A percentile compares a stretch with the other conserved stretches of the same genome.
phyloP scores from a whole-genome alignment of 2,113 vertebrate species.

The mouse (Mus musculus) region DNA sequence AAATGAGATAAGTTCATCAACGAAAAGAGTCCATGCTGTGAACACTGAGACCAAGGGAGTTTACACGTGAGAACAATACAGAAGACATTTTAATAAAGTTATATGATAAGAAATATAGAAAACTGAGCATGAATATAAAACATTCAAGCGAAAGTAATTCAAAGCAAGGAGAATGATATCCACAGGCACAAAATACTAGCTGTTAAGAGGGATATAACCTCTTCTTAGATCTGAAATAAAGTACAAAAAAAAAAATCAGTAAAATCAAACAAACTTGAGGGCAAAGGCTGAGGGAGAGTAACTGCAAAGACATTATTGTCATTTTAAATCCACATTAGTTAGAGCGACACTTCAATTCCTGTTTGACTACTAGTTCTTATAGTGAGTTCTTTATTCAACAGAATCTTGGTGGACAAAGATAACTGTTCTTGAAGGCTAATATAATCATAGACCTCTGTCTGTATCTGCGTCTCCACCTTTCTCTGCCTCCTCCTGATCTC shows the following conservation, averaged over 20 bases:
- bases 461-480: neutral
- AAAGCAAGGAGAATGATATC: neutral
- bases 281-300: neutral
- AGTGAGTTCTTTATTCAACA: neutral
- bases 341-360: neutral
- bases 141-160: neutral
- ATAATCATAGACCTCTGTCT: neutral
- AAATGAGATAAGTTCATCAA: neutral
- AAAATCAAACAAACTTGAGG: neutral
- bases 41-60: neutral
- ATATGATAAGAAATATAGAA: neutral
- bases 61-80: neutral
- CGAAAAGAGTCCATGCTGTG: neutral
- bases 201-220: neutral
- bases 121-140: neutral
- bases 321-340: neutral
- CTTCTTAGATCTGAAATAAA: neutral
- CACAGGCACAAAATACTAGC: neutral
- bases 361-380: neutral
- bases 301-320: neutral
- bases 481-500: rapidly evolving
- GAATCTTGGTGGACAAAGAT: neutral
- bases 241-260: neutral
- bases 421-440: neutral
- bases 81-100: neutral